Evolutionary conservation across 2,113 vertebrate species (phyloP), one percentile per base, ranked within the genome.

Genomic region (Acanthisitta chloris): DNA sequence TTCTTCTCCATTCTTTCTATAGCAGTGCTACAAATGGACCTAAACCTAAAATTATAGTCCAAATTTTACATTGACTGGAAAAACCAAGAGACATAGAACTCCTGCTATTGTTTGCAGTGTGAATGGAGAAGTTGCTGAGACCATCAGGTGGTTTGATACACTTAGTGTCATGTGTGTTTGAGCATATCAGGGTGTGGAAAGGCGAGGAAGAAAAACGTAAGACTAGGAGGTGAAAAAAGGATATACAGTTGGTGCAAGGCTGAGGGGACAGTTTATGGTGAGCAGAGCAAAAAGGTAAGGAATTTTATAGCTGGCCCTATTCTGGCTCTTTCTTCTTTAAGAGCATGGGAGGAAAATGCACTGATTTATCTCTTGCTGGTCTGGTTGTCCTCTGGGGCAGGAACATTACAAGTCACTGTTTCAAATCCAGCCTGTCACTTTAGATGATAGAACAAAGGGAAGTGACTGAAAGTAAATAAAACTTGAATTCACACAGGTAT

Each of bases 401-500:
- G 54, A 88, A 66, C 46, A 90, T 88, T 93, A 81, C 55, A 93
- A 90, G 79, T 71, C 55, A 71, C 51, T 69, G 7, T 86, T 90
- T 93, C 90, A 96, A 94, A 95, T 58, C 59, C 28, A 86, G 61
- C 28, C 65, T 97, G 88, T 86, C 93, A 90, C 36, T 74, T 92
- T 38, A 81, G 86, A 86, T 67, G 93, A 49, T 62, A 92, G 82
- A 94, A 93, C 80, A 96, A 88, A 94, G 25, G n/a, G 21, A 95
- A 90, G 72, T 86, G 88, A 69, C 72, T 92, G 84, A 92, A 96
- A 85, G 81, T 81, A 97, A 97, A 97, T 92, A 96, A 94, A 93
- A 93, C 59, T 92, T 88, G 96, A 90, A 96, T 96, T 96, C 91
- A 90, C 78, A 81, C 51, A 92, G 86, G 86, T 69, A 93, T 90